Evolutionary conservation across 30 jellyfish, hydroid and myxozoan genomes (phyloP).

Genomic region (Hydractinia symbiolongicarpus): DNA sequence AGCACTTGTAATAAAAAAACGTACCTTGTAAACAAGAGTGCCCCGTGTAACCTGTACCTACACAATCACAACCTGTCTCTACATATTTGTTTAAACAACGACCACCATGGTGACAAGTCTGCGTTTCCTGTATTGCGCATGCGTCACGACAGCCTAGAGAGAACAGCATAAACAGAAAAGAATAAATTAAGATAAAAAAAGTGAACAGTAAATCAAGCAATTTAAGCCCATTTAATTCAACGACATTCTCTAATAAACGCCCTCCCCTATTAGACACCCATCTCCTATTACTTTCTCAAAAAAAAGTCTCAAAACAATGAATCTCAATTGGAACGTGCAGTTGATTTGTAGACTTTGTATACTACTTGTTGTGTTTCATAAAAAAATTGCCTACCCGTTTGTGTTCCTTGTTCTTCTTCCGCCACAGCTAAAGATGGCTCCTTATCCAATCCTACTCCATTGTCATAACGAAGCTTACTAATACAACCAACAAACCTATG

Average conservation of each 20-base stretch:
- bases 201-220: too few species aligned
- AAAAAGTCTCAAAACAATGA: too few species aligned
- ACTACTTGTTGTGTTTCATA: too few species aligned
- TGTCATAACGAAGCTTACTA: conserved; percentile 11
- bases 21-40: conserved; percentile 5
- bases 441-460: not conserved
- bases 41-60: conserved; percentile 18
- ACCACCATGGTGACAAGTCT: conserved; percentile 8
- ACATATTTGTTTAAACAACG: conserved; percentile 19
- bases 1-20: not conserved
- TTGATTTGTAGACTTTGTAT: too few species aligned
- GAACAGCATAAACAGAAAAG: not conserved
- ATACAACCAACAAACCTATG: conserved; percentile 8
- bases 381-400: not conserved
- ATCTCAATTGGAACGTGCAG: too few species aligned
- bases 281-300: too few species aligned
- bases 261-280: too few species aligned
- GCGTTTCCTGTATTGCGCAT: conserved; percentile 7
- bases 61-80: conserved; percentile 24
- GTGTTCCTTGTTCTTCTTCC: not conserved
- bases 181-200: too few species aligned
- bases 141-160: conserved; percentile 18
- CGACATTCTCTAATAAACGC: too few species aligned
- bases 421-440: not conserved
- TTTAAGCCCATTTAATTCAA: too few species aligned